Evolutionary conservation across 2,888 invertebrate genomes (phyloP).

Genomic region (Troides helena): DNA sequence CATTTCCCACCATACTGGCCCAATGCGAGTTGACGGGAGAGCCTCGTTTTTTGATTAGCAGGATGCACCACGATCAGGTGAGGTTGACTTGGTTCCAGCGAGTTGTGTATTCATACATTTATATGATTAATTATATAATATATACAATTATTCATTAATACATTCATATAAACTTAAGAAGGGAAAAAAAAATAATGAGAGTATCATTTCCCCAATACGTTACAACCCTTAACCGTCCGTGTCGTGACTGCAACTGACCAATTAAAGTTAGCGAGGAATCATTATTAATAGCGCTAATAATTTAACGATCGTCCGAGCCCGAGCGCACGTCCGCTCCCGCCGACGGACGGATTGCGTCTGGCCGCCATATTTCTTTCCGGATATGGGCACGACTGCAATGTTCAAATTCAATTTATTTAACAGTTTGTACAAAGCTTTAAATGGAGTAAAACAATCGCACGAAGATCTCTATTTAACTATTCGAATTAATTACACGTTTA

Average conservation of each 20-base stretch:
- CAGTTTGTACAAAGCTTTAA: conserved; percentile 19
- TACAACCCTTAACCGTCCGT: conserved; percentile 25
- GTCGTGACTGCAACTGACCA: conserved; percentile 43
- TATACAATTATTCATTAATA: too few relatives aligned
- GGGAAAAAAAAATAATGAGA: too few relatives aligned
- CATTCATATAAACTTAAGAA: too few relatives aligned
- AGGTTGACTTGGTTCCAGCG: too few relatives aligned
- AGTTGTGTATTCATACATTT: too few relatives aligned
- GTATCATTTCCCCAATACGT: neutral
- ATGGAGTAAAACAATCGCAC: conserved; percentile 11
- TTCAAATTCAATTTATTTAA: conserved; percentile 36
- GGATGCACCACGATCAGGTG: too few relatives aligned
- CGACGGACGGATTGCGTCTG: conserved; percentile 39
- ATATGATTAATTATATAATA: too few relatives aligned
- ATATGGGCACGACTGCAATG: conserved; percentile 46
- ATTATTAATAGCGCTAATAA: conserved; percentile 46
- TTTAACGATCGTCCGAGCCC: conserved; percentile 35
- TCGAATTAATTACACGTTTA: neutral
- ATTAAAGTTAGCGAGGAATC: conserved; percentile 45
- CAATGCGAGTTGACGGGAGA: too few relatives aligned
- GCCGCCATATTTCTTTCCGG: conserved; percentile 49
- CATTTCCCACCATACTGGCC: too few relatives aligned
- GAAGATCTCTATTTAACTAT: conserved; percentile 12
- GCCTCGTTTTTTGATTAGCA: too few relatives aligned
- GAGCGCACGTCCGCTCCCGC: conserved; percentile 42